Percentiles rank a stretch among this genome's conserved stretches.
Conservation (phyloP, 2,113 vertebrate species). For the Pitta sordida region DNA sequence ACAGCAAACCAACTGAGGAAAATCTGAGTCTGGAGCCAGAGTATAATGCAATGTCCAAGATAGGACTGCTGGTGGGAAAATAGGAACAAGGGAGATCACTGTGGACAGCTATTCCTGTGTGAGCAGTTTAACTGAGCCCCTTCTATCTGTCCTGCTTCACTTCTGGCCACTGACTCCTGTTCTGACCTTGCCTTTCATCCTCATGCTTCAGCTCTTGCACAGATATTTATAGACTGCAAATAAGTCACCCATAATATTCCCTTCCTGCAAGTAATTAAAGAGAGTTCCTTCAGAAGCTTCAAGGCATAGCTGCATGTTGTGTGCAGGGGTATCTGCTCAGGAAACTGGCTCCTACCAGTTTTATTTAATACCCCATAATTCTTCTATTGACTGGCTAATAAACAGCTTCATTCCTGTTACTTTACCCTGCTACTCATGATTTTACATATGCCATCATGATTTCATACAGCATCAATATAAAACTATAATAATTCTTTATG, state of each 20-base stretch:
- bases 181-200: not conserved
- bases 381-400: not conserved
- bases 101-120: not conserved
- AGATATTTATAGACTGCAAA: not conserved
- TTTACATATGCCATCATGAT: not conserved
- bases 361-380: not conserved
- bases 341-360: not conserved
- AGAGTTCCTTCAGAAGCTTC: not conserved
- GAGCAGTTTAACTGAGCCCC: not conserved
- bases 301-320: not conserved
- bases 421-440: not conserved
- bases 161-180: not conserved
- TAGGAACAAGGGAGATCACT: not conserved
- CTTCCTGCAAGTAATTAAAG: not conserved
- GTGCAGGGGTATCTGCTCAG: not conserved
- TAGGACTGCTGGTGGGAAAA: not conserved
- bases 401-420: not conserved
- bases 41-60: not conserved
- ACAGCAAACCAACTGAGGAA: not conserved
- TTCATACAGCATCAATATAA: not conserved
- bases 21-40: not conserved
- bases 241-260: not conserved
- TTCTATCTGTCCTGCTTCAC: not conserved
- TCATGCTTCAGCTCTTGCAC: not conserved
- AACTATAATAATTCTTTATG: not conserved